Conservation (phyloP, 2,113 vertebrate genomes). For the Caranx ignobilis region DNA sequence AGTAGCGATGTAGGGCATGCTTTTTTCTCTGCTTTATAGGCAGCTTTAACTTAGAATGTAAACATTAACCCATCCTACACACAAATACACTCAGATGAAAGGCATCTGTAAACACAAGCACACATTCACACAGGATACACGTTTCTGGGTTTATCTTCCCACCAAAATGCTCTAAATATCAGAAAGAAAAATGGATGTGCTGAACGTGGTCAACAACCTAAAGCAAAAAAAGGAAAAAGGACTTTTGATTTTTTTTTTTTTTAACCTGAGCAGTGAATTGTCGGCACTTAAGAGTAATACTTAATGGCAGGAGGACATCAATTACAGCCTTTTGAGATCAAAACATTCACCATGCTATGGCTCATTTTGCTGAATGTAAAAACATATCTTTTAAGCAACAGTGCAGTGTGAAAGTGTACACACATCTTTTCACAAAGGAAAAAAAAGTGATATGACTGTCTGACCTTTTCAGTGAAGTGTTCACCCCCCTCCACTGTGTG, state of each 20-base stretch:
- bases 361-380: neutral
- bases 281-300: neutral
- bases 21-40: conserved; percentile 26
- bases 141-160: conserved; percentile 2
- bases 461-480: conserved; percentile 56
- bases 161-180: conserved; percentile 4
- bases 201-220: conserved; percentile 8
- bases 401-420: conserved; percentile 3
- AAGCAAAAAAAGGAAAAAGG: conserved; percentile 1
- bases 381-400: conserved; percentile 11
- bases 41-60: conserved; percentile 47
- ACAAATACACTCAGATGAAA: conserved; percentile 42
- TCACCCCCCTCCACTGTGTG: conserved; percentile 18
- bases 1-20: conserved; percentile 37
- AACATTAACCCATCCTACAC: conserved; percentile 38
- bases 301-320: neutral
- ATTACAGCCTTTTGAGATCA: neutral
- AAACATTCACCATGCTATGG: conserved; percentile 1
- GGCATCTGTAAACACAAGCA: conserved; percentile 18
- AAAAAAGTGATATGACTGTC: neutral
- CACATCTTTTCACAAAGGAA: neutral
- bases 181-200: conserved; percentile 26
- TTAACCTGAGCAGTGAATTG: neutral
- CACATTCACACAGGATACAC: neutral
- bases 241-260: neutral